Percentiles rank a stretch among this genome's conserved stretches.
These are phyloP conservation scores for Rhea pennata DNA, from an alignment of 2,113 vertebrate species.

Conservation along the genomic window DNA sequence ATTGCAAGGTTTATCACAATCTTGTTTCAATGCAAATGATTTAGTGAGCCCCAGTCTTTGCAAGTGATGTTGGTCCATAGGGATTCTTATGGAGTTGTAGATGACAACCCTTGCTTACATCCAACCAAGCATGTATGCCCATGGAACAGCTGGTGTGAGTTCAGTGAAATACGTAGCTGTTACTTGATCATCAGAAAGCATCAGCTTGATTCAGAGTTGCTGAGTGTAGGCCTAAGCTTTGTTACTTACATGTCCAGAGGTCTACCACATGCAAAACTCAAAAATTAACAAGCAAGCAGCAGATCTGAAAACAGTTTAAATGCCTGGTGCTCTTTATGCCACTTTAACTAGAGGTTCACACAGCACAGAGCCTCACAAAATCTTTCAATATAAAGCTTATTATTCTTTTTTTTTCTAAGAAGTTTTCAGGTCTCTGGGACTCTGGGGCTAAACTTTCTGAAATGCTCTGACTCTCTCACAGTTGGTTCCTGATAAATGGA, in stretches of 20 bases:
- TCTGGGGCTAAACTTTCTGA: neutral
- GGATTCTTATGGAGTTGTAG: neutral
- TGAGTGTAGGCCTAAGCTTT: neutral
- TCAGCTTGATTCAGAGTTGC: neutral
- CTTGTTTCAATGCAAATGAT: neutral
- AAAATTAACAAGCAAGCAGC: neutral
- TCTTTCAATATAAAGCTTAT: neutral
- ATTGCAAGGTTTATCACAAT: neutral
- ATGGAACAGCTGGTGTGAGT: neutral
- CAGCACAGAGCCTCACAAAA: neutral
- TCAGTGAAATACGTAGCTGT: neutral
- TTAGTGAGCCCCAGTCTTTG: neutral
- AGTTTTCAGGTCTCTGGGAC: neutral
- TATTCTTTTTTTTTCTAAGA: neutral
- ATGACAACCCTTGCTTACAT: neutral
- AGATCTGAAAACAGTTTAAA: neutral
- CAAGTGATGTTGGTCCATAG: neutral
- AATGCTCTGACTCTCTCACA: neutral
- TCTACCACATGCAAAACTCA: neutral
- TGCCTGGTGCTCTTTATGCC: neutral
- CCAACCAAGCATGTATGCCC: neutral
- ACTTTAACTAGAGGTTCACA: neutral
- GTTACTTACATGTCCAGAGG: neutral
- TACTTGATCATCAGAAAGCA: neutral
- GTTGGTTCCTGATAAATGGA: neutral